Conservation (phyloP, 2,888 invertebrate species). For the Orthosia cruda region DNA sequence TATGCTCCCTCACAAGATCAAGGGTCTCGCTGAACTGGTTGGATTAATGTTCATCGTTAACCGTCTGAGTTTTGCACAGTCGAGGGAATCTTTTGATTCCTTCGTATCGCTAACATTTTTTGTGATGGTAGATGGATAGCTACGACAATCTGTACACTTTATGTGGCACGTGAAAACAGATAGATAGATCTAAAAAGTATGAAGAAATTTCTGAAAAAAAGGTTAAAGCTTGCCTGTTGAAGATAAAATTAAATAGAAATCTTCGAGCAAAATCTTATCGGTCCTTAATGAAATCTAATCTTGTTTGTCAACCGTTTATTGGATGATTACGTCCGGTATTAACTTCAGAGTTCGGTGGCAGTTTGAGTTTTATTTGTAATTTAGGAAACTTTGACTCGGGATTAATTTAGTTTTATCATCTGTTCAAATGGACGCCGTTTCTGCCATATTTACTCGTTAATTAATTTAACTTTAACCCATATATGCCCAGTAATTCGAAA, state of each 20-base stretch:
- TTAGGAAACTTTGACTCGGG: constrained; percentile 38
- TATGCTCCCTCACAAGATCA: constrained; percentile 7
- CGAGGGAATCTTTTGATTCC: constrained; percentile 83
- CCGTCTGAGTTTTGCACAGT: constrained; percentile 78
- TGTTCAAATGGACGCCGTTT: constrained; percentile 9
- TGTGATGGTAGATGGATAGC: constrained; percentile 39
- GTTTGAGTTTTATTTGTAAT: constrained; percentile 54
- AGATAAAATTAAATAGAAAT: constrained; percentile 5
- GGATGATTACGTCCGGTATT: constrained; percentile 47
- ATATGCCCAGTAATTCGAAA: too few relatives aligned
- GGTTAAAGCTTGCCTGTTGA: constrained; percentile 1
- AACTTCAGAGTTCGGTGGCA: constrained; percentile 42
- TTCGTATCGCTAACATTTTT: constrained; percentile 69
- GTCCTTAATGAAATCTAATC: constrained; percentile 50
- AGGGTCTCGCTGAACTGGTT: constrained; percentile 70
- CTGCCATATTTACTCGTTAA: constrained; percentile 24
- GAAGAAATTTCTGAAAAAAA: background rate
- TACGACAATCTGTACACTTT: constrained; percentile 24
- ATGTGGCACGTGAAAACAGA: background rate
- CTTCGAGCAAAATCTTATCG: constrained; percentile 18
- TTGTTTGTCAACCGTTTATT: constrained; percentile 42
- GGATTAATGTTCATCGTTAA: constrained; percentile 74
- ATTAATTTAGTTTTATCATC: constrained; percentile 43
- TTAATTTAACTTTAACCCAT: constrained; percentile 5
- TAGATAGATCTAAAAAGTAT: too few relatives aligned